A percentile compares a stretch with the other conserved stretches of the same genome.
phyloP scores from a whole-genome alignment of 2,797 vertebrate species.

The Mastacembelus armatus region DNA sequence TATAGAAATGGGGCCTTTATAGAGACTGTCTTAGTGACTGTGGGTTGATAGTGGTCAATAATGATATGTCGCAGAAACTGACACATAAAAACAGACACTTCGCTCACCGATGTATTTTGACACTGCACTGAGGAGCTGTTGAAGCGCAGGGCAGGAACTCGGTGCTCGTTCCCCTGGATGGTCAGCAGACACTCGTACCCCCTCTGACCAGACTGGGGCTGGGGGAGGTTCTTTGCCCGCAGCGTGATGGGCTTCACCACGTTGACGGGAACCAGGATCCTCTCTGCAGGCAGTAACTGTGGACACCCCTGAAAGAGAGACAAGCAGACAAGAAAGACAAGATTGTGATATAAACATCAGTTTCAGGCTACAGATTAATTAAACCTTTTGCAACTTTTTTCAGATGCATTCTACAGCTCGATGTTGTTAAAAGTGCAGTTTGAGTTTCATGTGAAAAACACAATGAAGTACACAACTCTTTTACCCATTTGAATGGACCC shows the following conservation, averaged over 20 bases:
- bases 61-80: conserved; percentile 12
- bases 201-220: conserved; percentile 95
- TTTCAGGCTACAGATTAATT: not conserved
- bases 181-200: conserved; percentile 95
- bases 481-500: no score
- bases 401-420: conserved; percentile 4
- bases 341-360: no score
- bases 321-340: not conserved
- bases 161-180: conserved; percentile 93
- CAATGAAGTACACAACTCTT: not conserved
- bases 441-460: not conserved
- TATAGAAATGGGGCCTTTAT: conserved; percentile 46
- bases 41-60: conserved; percentile 1
- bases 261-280: conserved; percentile 94
- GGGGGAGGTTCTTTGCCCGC: conserved; percentile 95
- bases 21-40: conserved; percentile 21
- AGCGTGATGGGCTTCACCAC: conserved; percentile 96
- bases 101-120: conserved; percentile 97
- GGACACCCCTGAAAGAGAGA: conserved; percentile 89
- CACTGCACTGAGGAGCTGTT: conserved; percentile 99
- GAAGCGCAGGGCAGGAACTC: conserved; percentile 95
- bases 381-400: not conserved
- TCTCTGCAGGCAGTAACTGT: conserved; percentile 91
- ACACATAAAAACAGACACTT: conserved; percentile 5
- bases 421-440: not conserved